A percentile compares a stretch with the other conserved stretches of the same genome.
Conservation (phyloP, 1,140 invertebrate genomes). For the Cheumatopsyche charites region DNA sequence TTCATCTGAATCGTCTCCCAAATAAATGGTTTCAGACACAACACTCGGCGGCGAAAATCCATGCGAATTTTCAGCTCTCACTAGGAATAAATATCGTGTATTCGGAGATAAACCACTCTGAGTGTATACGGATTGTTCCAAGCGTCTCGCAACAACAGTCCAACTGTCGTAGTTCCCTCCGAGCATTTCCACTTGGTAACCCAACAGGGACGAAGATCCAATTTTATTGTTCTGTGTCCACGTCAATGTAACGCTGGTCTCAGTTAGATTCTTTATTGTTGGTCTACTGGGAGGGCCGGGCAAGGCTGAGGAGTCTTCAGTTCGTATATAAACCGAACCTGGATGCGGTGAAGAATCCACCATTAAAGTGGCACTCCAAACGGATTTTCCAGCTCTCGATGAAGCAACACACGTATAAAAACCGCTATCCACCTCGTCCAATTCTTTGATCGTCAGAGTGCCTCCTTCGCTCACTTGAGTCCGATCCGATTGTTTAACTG, state of each 20-base stretch:
- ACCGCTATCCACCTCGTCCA: slow-evolving; percentile 76
- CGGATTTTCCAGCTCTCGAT: slow-evolving; percentile 81
- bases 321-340: slow-evolving; percentile 82
- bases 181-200: slow-evolving; percentile 77
- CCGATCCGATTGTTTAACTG: slow-evolving; percentile 68
- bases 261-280: slow-evolving; percentile 73
- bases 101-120: slow-evolving; percentile 72
- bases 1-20: slow-evolving; percentile 60
- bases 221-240: slow-evolving; percentile 81
- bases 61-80: slow-evolving; percentile 84
- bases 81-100: slow-evolving; percentile 83
- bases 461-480: slow-evolving; percentile 74
- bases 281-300: slow-evolving; percentile 81
- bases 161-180: slow-evolving; percentile 57
- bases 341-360: slow-evolving; percentile 84
- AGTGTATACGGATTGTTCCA: slow-evolving; percentile 67
- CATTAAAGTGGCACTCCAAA: slow-evolving; percentile 80
- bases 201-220: slow-evolving; percentile 79
- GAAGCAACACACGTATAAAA: slow-evolving; percentile 84
- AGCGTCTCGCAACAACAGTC: slow-evolving; percentile 66
- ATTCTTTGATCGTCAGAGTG: slow-evolving; percentile 76
- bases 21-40: slow-evolving; percentile 69
- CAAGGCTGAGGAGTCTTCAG: slow-evolving; percentile 74
- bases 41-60: slow-evolving; percentile 75
- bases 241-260: slow-evolving; percentile 76